Percentiles rank a stretch among this genome's conserved stretches.
Evolutionary conservation across 2,888 invertebrate genomes (phyloP).

Genomic region (Ethmia dodecea): DNA sequence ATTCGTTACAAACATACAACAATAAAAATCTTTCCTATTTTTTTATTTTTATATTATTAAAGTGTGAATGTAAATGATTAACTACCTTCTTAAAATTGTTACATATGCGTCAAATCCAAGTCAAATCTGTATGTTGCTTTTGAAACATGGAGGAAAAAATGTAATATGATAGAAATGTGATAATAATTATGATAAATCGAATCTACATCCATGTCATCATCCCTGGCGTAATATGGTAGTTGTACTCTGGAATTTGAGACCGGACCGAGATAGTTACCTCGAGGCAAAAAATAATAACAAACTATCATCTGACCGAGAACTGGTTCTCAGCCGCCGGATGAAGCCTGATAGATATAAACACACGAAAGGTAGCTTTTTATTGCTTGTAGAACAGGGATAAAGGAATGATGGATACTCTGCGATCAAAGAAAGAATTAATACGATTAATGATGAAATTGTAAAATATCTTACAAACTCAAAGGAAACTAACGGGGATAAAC

Average conservation of each 20-base stretch:
- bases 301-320: constrained; percentile 63
- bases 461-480: background rate
- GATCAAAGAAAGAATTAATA: constrained; percentile 6
- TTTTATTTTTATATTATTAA: too few relatives aligned
- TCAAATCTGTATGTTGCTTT: too few relatives aligned
- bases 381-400: constrained; percentile 31
- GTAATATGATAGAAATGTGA: too few relatives aligned
- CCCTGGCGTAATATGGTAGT: constrained; percentile 31
- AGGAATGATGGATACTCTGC: constrained; percentile 25
- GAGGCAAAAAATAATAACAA: constrained; percentile 64
- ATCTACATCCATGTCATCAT: constrained; percentile 11
- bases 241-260: constrained; percentile 21
- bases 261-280: constrained; percentile 30
- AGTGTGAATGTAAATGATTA: too few relatives aligned
- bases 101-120: too few relatives aligned
- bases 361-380: constrained; percentile 49
- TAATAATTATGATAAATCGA: too few relatives aligned
- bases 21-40: too few relatives aligned
- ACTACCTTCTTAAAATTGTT: too few relatives aligned
- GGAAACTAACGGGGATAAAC: background rate
- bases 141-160: too few relatives aligned
- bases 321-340: constrained; percentile 48
- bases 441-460: constrained; percentile 2
- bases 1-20: too few relatives aligned
- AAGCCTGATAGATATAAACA: constrained; percentile 37